phyloP scores from a whole-genome alignment of 2,888 invertebrate species.

The Gryllus longicercus region DNA sequence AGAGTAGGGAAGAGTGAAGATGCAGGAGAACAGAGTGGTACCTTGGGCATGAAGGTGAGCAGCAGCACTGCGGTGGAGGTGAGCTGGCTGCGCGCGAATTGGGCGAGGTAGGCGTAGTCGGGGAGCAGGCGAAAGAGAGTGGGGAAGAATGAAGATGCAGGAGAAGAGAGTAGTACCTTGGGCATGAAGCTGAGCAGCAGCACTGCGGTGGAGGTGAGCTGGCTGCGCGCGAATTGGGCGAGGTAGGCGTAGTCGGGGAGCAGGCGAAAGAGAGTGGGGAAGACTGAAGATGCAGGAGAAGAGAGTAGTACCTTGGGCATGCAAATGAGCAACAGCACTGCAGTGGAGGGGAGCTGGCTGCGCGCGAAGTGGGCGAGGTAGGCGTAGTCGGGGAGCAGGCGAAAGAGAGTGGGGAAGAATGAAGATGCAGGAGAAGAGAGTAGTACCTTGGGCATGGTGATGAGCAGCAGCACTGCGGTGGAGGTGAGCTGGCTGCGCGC shows the following conservation, averaged over 20 bases:
- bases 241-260: constrained; percentile 74
- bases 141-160: neutral
- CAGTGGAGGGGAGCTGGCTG: constrained; percentile 82
- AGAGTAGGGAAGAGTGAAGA: constrained; percentile 58
- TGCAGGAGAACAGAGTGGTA: constrained; percentile 41
- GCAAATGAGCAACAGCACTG: constrained; percentile 79
- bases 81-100: constrained; percentile 54
- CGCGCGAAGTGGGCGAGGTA: constrained; percentile 79
- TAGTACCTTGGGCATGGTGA: too few species aligned
- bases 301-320: constrained; percentile 66
- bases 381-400: constrained; percentile 41
- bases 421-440: too few species aligned
- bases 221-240: constrained; percentile 79
- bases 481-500: too few species aligned
- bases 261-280: constrained; percentile 45
- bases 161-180: constrained; percentile 53
- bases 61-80: constrained; percentile 81
- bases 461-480: too few species aligned
- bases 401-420: neutral
- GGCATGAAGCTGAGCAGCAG: constrained; percentile 83
- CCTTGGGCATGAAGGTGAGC: constrained; percentile 84
- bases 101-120: constrained; percentile 12
- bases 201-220: constrained; percentile 80
- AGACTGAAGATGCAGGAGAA: too few species aligned
- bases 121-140: constrained; percentile 59